Base-by-base conservation (phyloP, 2,797 vertebrate species). In the Poeciliopsis presidionis region DNA sequence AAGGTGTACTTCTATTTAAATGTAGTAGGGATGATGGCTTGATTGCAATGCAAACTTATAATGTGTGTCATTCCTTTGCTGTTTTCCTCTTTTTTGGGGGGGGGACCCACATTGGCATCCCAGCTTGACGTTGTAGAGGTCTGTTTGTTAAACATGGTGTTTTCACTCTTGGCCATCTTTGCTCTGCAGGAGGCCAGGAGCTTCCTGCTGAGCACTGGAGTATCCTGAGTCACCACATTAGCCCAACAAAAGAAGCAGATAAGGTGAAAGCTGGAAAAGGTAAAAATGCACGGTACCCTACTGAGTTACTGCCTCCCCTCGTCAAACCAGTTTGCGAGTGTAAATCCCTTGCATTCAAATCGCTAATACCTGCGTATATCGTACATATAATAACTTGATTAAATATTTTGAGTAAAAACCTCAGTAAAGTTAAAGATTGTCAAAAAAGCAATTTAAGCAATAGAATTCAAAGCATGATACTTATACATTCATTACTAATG, bases 131-230 rank as follows among this genome's bases (percentile, higher is more conserved):
- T 83, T 51, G 79, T 84, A 90, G 81, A 76, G 65, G 75, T 83
- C 76, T 82, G 86, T 93, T 94, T 94, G 93, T 91, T 84, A 13
- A 77, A 76, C 84, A 71, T 78, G 77, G 85, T 87, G 88, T 90
- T 83, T 91, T 91, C 85, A 86, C 81, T 91, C 63, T 72, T 72
- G 85, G 77, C 84, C 76, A 76, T 83, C 84, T 81, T 80, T 78
- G 74, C 81, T 84, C 93, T 91, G 94, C 95, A 96, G 95, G 95
- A 95, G 95, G 88, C 80, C 93, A 85, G 89, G 84, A 90, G 89
- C 82, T 81, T 87, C 93, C 92, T 59, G 89, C 93, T 90, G 93
- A 82, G 92, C 6, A 75, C 86, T 79, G 78, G 83, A 88, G 82
- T 90, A 92, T 90, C 82, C 88, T 85, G 53, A 90, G 88, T 92